Conservation (phyloP, 2,797 vertebrate genomes). For the Serranus cabrilla region DNA sequence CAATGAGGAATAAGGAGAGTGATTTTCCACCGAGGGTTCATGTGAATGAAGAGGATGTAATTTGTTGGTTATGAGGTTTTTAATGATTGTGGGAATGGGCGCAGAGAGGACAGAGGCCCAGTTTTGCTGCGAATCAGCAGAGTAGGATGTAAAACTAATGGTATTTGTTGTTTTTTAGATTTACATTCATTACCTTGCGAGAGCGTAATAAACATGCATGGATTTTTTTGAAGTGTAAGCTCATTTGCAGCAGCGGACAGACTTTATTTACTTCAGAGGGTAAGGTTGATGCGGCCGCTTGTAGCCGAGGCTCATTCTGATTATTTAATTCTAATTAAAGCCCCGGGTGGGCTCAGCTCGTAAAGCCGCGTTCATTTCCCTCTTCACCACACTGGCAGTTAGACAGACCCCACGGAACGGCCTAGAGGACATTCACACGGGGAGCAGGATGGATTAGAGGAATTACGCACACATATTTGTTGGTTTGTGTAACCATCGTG, state of each 20-base stretch:
- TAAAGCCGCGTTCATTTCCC: conserved; percentile 76
- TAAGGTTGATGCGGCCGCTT: conserved; percentile 32
- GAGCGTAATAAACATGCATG: background rate
- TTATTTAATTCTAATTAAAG: conserved; percentile 77
- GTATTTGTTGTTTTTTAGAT: conserved; percentile 23
- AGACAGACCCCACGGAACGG: conserved; percentile 67
- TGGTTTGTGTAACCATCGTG: conserved; percentile 57
- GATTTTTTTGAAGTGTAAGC: conserved; percentile 10
- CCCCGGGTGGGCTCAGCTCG: conserved; percentile 64
- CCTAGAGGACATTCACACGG: conserved; percentile 57
- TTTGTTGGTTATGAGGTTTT: conserved; percentile 63
- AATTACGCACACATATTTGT: conserved; percentile 60
- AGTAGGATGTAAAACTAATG: conserved; percentile 2
- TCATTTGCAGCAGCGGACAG: conserved; percentile 35
- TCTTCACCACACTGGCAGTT: conserved; percentile 50
- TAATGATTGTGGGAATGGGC: conserved; percentile 46
- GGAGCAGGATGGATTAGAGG: conserved; percentile 52
- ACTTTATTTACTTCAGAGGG: conserved; percentile 32
- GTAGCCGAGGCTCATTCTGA: conserved; percentile 49
- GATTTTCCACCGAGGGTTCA: conserved; percentile 41
- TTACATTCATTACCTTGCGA: background rate
- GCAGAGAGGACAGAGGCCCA: conserved; percentile 18
- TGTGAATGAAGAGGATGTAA: conserved; percentile 48
- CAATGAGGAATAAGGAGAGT: conserved; percentile 39
- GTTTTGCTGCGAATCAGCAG: conserved; percentile 16